Evolutionary conservation across 37 sponge, comb jelly and placozoan genomes (phyloP).

Genomic region (Theonella swinhoei): DNA sequence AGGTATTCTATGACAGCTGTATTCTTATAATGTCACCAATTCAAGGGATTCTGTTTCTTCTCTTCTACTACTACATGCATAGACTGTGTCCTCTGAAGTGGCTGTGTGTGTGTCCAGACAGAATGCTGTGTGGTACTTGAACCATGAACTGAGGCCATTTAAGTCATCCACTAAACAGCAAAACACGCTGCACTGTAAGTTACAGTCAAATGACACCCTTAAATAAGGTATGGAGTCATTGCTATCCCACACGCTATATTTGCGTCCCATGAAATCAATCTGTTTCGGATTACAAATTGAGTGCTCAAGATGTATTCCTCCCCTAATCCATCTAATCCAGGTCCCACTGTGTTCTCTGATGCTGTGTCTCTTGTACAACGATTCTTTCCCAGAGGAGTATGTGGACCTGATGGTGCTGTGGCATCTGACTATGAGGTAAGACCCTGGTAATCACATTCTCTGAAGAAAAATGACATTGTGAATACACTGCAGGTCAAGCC

Average conservation of each 20-base stretch:
- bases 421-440: background rate
- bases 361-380: constrained; percentile 35
- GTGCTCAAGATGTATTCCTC: background rate
- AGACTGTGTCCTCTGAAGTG: background rate
- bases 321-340: constrained; percentile 8
- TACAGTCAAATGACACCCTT: background rate
- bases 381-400: constrained; percentile 63
- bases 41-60: too few relatives aligned
- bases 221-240: too few relatives aligned
- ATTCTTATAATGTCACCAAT: too few relatives aligned
- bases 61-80: background rate
- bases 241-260: background rate
- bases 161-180: background rate
- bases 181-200: constrained; percentile 2
- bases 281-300: background rate
- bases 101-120: constrained; percentile 62
- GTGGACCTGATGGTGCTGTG: background rate
- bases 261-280: background rate
- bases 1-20: too few relatives aligned
- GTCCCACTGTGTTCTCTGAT: constrained; percentile 26
- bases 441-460: too few relatives aligned
- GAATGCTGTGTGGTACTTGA: constrained; percentile 71
- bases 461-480: too few relatives aligned
- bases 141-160: constrained; percentile 48
- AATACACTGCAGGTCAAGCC: background rate